Evolutionary conservation across 2,888 invertebrate genomes (phyloP).

Genomic region (Lysandra bellargus): DNA sequence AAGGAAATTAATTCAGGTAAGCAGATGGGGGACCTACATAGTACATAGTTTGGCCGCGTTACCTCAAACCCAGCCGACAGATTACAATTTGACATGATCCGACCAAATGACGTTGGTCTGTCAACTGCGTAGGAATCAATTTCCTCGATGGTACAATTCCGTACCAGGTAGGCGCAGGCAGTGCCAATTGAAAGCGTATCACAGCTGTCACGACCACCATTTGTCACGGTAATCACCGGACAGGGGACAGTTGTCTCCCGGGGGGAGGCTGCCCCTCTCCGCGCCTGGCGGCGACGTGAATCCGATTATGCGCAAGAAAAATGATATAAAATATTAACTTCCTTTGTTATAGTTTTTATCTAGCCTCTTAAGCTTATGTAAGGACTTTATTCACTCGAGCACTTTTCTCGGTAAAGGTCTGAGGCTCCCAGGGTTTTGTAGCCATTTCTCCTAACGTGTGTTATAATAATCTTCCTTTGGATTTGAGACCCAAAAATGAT

Average conservation of each 20-base stretch:
- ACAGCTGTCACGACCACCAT: not conserved
- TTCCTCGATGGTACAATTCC: not conserved
- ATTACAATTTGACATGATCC: no score
- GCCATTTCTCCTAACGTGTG: no score
- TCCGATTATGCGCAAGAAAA: not conserved
- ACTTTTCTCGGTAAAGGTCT: not conserved
- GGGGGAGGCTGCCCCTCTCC: not conserved
- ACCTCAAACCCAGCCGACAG: no score
- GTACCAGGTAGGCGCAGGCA: not conserved
- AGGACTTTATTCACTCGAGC: not conserved
- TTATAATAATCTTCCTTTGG: no score
- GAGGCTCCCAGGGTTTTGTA: no score
- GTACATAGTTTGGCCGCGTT: no score
- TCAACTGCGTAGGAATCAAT: no score
- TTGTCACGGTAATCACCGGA: constrained; percentile 24
- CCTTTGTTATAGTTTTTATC: not conserved
- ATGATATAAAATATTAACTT: not conserved
- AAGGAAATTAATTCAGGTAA: no score
- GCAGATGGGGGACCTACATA: no score
- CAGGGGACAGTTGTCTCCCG: not conserved
- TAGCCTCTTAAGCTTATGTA: not conserved
- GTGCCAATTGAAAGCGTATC: not conserved
- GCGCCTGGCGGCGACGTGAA: not conserved
- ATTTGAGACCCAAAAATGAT: no score
- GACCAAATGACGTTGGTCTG: no score